Evolutionary conservation across 2,113 vertebrate genomes (phyloP), one percentile per base, ranked within the genome.

Genomic region (Mus pahari): DNA sequence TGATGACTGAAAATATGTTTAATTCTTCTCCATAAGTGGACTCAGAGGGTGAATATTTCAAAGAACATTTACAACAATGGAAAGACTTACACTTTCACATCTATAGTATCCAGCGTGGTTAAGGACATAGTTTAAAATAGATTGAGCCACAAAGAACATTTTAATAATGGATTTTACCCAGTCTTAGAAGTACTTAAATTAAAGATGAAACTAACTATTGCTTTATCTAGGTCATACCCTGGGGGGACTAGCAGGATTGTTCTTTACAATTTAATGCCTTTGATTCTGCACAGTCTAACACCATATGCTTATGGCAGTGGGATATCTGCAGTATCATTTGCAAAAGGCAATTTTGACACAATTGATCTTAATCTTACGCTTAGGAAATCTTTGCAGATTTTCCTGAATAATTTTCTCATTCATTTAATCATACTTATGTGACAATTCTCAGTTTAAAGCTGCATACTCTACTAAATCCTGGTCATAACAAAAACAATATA

Each of bases 161-260:
- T 97, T 91, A 97, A 96, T 97, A 97, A 96, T 94, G 55, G 95
- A 96, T 92, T 92, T 89, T 33, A 97, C 33, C 42, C 71, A 81
- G 50, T 88, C 75, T 95, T 94, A 74, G 78, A 94, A 74, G 58
- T 74, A 70, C 33, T 50, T 92, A 77, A 92, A 95, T 60, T 93
- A 78, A 94, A 94, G 91, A 91, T 94, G 81, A 97, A 97, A 95
- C 86, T 74, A 79, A 83, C 86, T 78, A 74, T 92, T 92, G 58
- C 68, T 95, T 96, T 89, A 97, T 94, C 83, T 91, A 95, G 77
- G 82, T 50, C 53, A 79, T 83, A 48, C 16, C 68, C 68, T 92
- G n/a, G 68, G 3, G 89, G 58, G 16, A 88, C 31, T 62, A 28
- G 45, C 53, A 26, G 2, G 62, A 91, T 64, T 86, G 31, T 91